Percentiles rank a stretch among this genome's conserved stretches.
Conservation (phyloP, 1,140 invertebrate genomes). For the Brachionus paranguensis region DNA sequence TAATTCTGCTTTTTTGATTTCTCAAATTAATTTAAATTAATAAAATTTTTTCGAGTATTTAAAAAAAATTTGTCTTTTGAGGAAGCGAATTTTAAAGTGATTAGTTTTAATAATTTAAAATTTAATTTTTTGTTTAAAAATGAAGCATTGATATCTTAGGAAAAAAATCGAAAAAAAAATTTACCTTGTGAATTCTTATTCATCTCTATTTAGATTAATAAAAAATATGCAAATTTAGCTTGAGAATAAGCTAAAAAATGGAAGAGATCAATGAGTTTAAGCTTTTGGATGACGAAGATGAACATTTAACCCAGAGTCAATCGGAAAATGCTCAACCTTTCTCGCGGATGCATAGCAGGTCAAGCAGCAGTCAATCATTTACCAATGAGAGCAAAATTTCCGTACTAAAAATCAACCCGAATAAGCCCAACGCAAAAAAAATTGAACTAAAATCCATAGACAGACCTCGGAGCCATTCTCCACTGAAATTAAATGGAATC, state of each 20-base stretch:
- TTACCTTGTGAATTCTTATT: background rate
- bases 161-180: background rate
- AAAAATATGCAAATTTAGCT: conserved; percentile 2
- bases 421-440: background rate
- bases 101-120: background rate
- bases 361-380: background rate
- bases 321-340: background rate
- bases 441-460: conserved; percentile 32
- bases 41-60: background rate
- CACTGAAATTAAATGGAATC: conserved; percentile 18
- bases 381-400: background rate
- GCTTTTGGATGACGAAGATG: background rate
- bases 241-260: background rate
- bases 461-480: conserved; percentile 15
- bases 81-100: background rate
- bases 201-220: background rate
- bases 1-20: background rate
- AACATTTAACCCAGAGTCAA: background rate
- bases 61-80: background rate
- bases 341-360: background rate
- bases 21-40: background rate
- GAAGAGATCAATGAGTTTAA: conserved; percentile 8
- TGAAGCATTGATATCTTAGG: background rate
- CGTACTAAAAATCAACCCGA: background rate
- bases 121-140: background rate